Percentiles rank a stretch among this genome's conserved stretches.
These are phyloP conservation scores for Saccopteryx leptura DNA, from an alignment of 2,113 vertebrate genomes.

Conservation along the genomic window DNA sequence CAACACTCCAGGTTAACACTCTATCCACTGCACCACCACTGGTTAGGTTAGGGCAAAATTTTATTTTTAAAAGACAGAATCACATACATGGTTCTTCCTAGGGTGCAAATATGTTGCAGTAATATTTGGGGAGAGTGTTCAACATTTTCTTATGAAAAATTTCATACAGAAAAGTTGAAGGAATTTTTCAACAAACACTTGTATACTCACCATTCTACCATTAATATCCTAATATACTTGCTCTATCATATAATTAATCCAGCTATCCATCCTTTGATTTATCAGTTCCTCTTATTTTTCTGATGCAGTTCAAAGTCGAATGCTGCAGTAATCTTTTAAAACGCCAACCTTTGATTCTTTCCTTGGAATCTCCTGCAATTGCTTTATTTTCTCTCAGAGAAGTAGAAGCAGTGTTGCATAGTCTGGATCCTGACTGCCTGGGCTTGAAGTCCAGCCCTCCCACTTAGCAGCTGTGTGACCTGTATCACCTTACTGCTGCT, in stretches of 20 bases:
- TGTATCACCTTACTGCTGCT: not conserved
- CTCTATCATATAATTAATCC: not conserved
- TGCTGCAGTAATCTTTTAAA: conserved; percentile 5
- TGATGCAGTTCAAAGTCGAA: not conserved
- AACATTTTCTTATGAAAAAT: conserved; percentile 29
- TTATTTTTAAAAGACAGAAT: not conserved
- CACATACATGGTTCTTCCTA: not conserved
- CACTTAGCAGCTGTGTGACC: not conserved
- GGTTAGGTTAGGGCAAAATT: not conserved
- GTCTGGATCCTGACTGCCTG: not conserved
- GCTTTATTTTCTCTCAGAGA: not conserved
- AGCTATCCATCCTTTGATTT: not conserved
- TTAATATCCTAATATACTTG: not conserved
- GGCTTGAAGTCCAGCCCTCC: not conserved
- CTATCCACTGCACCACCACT: too few species aligned
- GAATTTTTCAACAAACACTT: not conserved
- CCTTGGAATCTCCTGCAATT: not conserved
- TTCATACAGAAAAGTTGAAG: conserved; percentile 31
- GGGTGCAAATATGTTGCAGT: not conserved
- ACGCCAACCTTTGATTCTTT: conserved; percentile 27
- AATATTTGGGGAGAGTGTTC: not conserved
- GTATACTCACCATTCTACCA: not conserved
- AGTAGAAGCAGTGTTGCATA: not conserved
- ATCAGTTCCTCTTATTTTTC: conserved; percentile 5
- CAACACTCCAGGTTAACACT: too few species aligned